Base-by-base conservation (phyloP, 2,113 vertebrate species). In the Pseudorasbora parva region DNA sequence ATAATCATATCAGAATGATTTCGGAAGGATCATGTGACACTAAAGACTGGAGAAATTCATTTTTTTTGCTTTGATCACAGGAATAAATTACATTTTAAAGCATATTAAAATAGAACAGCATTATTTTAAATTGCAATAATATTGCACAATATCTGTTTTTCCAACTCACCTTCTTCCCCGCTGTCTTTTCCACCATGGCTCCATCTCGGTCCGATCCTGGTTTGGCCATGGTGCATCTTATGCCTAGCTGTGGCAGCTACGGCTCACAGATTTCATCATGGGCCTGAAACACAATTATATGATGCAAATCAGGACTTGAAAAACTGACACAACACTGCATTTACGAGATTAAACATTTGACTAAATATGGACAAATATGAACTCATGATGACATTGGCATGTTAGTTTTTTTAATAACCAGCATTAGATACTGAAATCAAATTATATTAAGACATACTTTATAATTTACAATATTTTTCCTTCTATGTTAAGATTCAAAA, bases 161-260 rank as follows among this genome's bases (percentile, higher is more conserved):
- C 5, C 8, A 8, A 15, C 85, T 95, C 17, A 98, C 98, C 97
- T 99, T 99, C 95, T 96, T 97, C 93, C 97, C 96, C 88, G 95
- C 94, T 92, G 95, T 92, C 92, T 98, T 99, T 89, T 99, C 98
- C 93, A 98, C 98, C 98, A 99, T 98, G 95, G 95, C 96, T 94
- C 94, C 96, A 95, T 97, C 96, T 91, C 95, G 95, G 95, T 97
- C 96, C 88, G 95, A 96, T 93, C 96, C 97, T 93, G 96, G 96
- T 96, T 97, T 99, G 95, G 97, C 97, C 98, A 99, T 99, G 95
- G 97, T 97, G 96, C 85, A 93, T 93, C 93, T 92, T 91, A 95
- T 95, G 95, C 95, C 97, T 98, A 97, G 95, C 94, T 96, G 90
- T 92, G 93, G 91, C 94, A 90, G 92, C 92, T 91, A 91, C 91